Conservation (phyloP, 2,113 vertebrate genomes). For the Alosa alosa region DNA sequence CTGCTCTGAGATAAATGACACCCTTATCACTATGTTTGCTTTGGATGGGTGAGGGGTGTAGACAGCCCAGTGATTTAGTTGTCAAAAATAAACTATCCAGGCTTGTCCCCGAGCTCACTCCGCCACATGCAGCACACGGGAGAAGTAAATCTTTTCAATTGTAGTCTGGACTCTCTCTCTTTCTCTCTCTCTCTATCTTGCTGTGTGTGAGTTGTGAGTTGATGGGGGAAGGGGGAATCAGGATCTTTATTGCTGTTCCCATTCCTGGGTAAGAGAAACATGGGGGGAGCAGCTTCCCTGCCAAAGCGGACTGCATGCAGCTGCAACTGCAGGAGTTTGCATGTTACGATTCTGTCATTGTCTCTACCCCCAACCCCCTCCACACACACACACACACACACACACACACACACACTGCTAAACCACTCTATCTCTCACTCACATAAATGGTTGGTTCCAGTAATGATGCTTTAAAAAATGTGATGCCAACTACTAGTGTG, state of each 20-base stretch:
- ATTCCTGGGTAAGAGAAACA: background rate
- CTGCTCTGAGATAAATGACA: background rate
- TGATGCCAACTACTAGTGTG: background rate
- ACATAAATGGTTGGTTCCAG: background rate
- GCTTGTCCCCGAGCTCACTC: background rate
- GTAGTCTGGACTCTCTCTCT: background rate
- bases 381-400: no score
- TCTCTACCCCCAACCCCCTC: background rate
- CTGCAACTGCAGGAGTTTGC: background rate
- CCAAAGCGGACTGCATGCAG: background rate
- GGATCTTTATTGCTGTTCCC: conserved; percentile 6
- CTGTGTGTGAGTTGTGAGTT: background rate
- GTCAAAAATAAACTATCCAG: background rate
- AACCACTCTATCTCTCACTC: background rate
- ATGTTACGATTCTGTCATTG: background rate
- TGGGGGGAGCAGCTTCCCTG: background rate
- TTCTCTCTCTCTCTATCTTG: background rate
- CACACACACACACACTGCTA: background rate
- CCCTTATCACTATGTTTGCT: background rate
- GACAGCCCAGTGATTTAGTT: conserved; percentile 2
- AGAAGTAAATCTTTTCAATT: background rate
- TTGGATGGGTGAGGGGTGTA: background rate
- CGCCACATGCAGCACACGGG: background rate
- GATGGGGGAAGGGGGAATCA: background rate
- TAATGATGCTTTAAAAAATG: background rate